Percentiles rank a stretch among this genome's conserved stretches.
These are phyloP conservation scores for Pluvialis apricaria DNA, from an alignment of 2,113 vertebrate species.

Conservation along the genomic window DNA sequence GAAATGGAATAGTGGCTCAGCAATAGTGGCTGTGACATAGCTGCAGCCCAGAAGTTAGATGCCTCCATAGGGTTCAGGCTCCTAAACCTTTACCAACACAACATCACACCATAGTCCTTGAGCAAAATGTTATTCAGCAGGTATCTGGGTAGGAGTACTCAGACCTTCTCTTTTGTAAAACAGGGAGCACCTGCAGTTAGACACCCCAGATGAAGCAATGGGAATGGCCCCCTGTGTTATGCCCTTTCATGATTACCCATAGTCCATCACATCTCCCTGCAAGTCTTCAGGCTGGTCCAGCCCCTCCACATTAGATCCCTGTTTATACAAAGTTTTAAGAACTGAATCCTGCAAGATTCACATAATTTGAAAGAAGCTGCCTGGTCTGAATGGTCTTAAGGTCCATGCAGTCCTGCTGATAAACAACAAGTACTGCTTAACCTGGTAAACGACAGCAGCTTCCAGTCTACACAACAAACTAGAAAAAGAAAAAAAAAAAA, in stretches of 20 bases:
- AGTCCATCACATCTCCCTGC: not conserved
- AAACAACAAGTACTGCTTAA: not conserved
- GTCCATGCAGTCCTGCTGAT: too few relatives aligned
- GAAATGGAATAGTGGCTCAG: not conserved
- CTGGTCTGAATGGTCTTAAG: not conserved
- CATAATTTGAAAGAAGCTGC: not conserved
- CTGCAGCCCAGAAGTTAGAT: not conserved
- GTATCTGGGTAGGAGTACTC: not conserved
- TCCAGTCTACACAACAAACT: not conserved
- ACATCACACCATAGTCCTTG: not conserved
- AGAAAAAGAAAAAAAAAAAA: too few relatives aligned
- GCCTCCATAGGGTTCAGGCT: not conserved
- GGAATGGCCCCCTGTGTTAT: rapidly evolving
- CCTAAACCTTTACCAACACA: not conserved
- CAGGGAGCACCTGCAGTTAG: not conserved
- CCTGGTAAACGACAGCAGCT: not conserved
- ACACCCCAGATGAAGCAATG: not conserved
- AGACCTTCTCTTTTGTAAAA: not conserved
- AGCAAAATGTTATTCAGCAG: not conserved
- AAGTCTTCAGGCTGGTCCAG: not conserved
- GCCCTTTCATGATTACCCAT: not conserved
- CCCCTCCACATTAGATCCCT: not conserved
- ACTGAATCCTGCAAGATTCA: not conserved
- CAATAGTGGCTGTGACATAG: not conserved
- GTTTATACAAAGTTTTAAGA: not conserved